Evolutionary conservation across 1,140 invertebrate species (phyloP).

Genomic region (Homalodisca vitripennis): DNA sequence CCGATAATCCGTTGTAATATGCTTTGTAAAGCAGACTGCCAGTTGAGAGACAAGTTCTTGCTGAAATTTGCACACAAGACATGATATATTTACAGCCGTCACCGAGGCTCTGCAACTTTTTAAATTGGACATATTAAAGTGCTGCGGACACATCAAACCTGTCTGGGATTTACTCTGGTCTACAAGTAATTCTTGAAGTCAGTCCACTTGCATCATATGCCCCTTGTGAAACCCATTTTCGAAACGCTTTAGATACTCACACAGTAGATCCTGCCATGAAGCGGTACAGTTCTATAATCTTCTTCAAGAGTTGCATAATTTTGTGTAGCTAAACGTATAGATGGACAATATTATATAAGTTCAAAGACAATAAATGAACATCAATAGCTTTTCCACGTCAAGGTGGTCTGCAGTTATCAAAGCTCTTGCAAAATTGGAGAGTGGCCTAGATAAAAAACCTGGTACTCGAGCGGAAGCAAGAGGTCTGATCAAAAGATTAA

Average conservation of each 20-base stretch:
- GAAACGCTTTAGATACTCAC: conserved; percentile 44
- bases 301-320: conserved; percentile 38
- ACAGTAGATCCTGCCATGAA: conserved; percentile 41
- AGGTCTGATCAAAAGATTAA: conserved; percentile 27
- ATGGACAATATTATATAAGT: conserved; percentile 31
- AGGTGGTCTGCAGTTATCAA: conserved; percentile 33
- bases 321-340: conserved; percentile 39
- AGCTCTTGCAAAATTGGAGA: conserved; percentile 30
- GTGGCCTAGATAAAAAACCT: conserved; percentile 32
- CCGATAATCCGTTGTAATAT: too few species aligned
- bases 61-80: too few species aligned
- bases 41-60: too few species aligned
- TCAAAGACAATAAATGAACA: conserved; percentile 11
- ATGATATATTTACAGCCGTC: too few species aligned
- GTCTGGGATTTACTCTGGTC: conserved; percentile 40
- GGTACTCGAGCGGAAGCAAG: conserved; percentile 34
- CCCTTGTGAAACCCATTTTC: conserved; percentile 45
- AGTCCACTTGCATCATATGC: conserved; percentile 41
- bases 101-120: too few species aligned
- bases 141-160: conserved; percentile 41
- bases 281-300: conserved; percentile 39
- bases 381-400: conserved; percentile 25
- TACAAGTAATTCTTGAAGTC: conserved; percentile 41
- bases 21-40: too few species aligned
- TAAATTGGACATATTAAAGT: conserved; percentile 33